phyloP scores from a whole-genome alignment of 2,113 vertebrate genomes.

The Gopherus evgoodei region DNA sequence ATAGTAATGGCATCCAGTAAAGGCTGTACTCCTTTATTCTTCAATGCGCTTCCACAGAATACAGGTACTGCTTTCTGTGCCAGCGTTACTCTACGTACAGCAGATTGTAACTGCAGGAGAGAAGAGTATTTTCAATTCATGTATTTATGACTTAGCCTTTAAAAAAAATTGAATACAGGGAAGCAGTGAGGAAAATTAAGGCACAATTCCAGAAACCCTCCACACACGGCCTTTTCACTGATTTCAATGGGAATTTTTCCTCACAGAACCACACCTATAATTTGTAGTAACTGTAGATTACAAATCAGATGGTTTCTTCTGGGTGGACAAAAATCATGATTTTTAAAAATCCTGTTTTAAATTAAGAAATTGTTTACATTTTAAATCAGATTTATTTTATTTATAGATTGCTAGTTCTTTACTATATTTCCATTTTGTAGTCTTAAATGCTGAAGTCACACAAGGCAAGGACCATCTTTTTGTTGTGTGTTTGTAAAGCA shows the following conservation, averaged over 20 bases:
- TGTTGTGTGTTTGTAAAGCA: too few species aligned
- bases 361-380: too few species aligned
- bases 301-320: neutral
- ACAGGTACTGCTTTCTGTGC: slow-evolving; percentile 90
- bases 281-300: neutral
- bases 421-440: neutral
- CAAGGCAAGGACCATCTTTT: too few species aligned
- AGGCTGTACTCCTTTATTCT: slow-evolving; percentile 95
- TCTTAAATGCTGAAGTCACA: too few species aligned
- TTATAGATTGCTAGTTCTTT: neutral
- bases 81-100: slow-evolving; percentile 89
- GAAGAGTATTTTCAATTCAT: neutral
- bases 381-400: neutral
- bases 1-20: slow-evolving; percentile 89
- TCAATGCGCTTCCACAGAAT: slow-evolving; percentile 93
- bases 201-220: neutral
- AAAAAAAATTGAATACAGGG: neutral
- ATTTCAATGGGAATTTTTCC: neutral
- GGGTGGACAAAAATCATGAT: neutral
- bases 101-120: slow-evolving; percentile 84
- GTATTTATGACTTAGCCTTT: neutral
- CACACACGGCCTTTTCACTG: neutral
- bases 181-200: neutral
- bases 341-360: neutral
- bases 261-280: neutral